These are phyloP conservation scores for Crocidura indochinensis DNA, from an alignment of 2,797 vertebrate species.

Conservation along the genomic window DNA sequence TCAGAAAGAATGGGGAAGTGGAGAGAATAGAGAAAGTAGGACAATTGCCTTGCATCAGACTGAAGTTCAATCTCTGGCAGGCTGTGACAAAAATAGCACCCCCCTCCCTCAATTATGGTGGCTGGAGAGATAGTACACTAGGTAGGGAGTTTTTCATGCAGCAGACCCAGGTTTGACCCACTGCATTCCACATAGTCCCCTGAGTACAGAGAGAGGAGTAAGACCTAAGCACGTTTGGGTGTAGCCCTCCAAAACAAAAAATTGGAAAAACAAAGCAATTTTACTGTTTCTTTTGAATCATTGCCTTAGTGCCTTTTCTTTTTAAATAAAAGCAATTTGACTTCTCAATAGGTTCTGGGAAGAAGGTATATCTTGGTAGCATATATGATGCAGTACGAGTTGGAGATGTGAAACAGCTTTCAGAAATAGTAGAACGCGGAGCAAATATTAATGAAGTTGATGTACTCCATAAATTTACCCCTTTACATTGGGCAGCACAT, in stretches of 20 bases:
- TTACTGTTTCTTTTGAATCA: constrained; percentile 55
- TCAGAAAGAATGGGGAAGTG: too few relatives aligned
- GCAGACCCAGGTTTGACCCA: too few relatives aligned
- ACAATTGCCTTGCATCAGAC: too few relatives aligned
- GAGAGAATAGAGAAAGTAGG: too few relatives aligned
- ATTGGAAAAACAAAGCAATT: constrained; percentile 64
- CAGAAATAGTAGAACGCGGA: constrained; percentile 86
- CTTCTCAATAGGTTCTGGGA: constrained; percentile 82
- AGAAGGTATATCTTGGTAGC: constrained; percentile 79
- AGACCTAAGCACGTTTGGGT: too few relatives aligned
- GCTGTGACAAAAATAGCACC: too few relatives aligned
- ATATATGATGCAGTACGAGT: constrained; percentile 90
- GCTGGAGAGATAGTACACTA: too few relatives aligned
- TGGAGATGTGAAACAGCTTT: constrained; percentile 90
- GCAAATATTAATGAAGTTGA: constrained; percentile 90
- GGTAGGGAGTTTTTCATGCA: too few relatives aligned
- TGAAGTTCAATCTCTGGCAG: too few relatives aligned
- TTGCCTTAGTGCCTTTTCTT: background rate
- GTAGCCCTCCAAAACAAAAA: background rate
- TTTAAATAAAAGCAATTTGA: constrained; percentile 42
- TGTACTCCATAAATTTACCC: constrained; percentile 90
- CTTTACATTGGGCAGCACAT: constrained; percentile 92
- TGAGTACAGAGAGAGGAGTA: too few relatives aligned
- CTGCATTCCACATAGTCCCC: too few relatives aligned
- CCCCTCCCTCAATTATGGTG: too few relatives aligned